Percentiles rank a stretch among this genome's conserved stretches.
phyloP scores from a whole-genome alignment of 2,113 vertebrate species.

The Entomyzon cyanotis region DNA sequence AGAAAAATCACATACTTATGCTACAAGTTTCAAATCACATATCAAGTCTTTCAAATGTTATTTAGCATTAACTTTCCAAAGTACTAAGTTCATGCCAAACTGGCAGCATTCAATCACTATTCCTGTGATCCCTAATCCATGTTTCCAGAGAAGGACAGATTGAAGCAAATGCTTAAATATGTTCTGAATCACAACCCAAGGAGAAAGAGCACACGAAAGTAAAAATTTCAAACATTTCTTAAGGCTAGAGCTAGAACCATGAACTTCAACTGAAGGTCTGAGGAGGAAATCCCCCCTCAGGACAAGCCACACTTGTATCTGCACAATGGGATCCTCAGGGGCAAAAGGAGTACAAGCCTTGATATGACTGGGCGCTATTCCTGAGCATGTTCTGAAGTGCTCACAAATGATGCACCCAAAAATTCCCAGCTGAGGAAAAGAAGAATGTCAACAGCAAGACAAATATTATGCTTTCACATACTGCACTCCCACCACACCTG shows the following conservation, averaged over 20 bases:
- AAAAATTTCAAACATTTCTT: background rate
- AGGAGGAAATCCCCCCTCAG: background rate
- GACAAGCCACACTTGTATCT: background rate
- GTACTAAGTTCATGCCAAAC: background rate
- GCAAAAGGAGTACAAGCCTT: background rate
- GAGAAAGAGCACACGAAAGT: background rate
- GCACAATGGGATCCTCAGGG: background rate
- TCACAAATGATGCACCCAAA: background rate
- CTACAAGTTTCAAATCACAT: background rate
- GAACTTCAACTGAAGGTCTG: background rate
- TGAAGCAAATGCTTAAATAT: background rate
- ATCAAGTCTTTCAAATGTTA: background rate
- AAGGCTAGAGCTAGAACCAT: background rate
- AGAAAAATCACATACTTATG: background rate
- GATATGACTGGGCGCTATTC: background rate
- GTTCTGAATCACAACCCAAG: background rate
- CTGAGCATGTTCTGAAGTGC: background rate
- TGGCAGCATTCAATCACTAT: background rate
- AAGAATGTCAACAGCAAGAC: background rate
- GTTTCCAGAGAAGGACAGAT: background rate
- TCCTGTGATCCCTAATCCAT: background rate
- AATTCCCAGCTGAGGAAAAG: background rate
- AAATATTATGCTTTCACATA: background rate
- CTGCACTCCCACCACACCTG: background rate
- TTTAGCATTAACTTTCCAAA: background rate